phyloP scores from a whole-genome alignment of 2,888 invertebrate genomes.

The Agonum fuliginosum region DNA sequence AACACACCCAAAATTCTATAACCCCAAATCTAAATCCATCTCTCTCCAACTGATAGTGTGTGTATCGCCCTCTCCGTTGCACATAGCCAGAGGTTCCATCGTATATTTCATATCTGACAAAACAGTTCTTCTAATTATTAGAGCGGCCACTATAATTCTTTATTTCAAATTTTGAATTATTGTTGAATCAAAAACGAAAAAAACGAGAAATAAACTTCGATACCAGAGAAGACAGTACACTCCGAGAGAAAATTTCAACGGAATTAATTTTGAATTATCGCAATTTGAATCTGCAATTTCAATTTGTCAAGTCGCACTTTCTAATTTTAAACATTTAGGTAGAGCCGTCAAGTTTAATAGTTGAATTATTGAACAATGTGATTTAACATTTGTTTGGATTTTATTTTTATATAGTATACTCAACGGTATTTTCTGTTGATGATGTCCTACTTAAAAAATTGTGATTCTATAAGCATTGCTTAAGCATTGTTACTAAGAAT shows the following conservation, averaged over 20 bases:
- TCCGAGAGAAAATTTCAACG: slow-evolving; percentile 1
- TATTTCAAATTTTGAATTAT: slow-evolving; percentile 60
- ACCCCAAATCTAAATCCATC: slow-evolving; percentile 14
- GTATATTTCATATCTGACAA: slow-evolving; percentile 55
- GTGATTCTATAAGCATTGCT: too few relatives aligned
- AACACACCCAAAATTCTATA: slow-evolving; percentile 55
- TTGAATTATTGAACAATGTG: too few relatives aligned
- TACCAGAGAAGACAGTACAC: slow-evolving; percentile 17
- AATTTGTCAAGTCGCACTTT: too few relatives aligned
- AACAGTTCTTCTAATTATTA: slow-evolving; percentile 58
- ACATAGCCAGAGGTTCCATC: slow-evolving; percentile 25
- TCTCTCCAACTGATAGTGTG: neutral
- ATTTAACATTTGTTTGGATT: too few relatives aligned
- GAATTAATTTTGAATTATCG: too few relatives aligned
- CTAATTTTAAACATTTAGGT: too few relatives aligned
- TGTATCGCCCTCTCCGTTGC: slow-evolving; percentile 7
- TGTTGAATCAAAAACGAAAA: slow-evolving; percentile 56
- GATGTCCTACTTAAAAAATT: too few relatives aligned
- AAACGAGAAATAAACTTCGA: slow-evolving; percentile 39
- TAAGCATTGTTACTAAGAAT: too few relatives aligned
- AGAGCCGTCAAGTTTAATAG: too few relatives aligned
- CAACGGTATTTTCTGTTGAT: too few relatives aligned
- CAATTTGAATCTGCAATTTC: too few relatives aligned
- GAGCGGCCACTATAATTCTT: slow-evolving; percentile 57
- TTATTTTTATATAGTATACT: too few relatives aligned